Conservation (phyloP, 2,797 vertebrate species). For the Bradypus variegatus region DNA sequence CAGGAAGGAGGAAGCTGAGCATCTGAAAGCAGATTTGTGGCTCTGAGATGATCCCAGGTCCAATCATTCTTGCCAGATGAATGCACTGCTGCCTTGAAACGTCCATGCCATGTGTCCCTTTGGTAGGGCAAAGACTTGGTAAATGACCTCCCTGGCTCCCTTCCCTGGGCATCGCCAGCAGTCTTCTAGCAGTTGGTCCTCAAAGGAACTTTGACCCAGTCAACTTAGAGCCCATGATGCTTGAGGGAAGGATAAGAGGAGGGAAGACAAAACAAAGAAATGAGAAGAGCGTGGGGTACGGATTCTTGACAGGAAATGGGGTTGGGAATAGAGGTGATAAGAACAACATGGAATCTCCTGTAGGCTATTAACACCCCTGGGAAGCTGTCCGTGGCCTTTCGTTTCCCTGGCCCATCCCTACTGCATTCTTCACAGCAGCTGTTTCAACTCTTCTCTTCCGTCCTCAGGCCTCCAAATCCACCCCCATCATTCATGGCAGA, state of each 20-base stretch:
- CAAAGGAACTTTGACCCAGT: background rate
- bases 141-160: background rate
- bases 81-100: background rate
- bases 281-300: background rate
- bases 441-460: constrained; percentile 49
- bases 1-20: too few species aligned
- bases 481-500: constrained; percentile 41
- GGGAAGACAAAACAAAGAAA: background rate
- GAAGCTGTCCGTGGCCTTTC: constrained; percentile 14
- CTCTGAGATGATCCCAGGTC: background rate
- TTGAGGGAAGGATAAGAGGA: background rate
- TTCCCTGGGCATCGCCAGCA: background rate
- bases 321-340: background rate
- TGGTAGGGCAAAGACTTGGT: too few species aligned
- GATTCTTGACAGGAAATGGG: background rate
- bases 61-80: background rate
- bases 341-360: background rate
- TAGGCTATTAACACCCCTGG: constrained; percentile 22
- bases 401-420: constrained; percentile 4
- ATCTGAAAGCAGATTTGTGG: background rate
- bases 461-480: constrained; percentile 19
- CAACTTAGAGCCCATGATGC: background rate
- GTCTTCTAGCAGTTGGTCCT: background rate
- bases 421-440: constrained; percentile 52
- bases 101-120: background rate